These are phyloP conservation scores for Leucophora obtusa DNA, from an alignment of 2,888 invertebrate genomes.

Conservation along the genomic window DNA sequence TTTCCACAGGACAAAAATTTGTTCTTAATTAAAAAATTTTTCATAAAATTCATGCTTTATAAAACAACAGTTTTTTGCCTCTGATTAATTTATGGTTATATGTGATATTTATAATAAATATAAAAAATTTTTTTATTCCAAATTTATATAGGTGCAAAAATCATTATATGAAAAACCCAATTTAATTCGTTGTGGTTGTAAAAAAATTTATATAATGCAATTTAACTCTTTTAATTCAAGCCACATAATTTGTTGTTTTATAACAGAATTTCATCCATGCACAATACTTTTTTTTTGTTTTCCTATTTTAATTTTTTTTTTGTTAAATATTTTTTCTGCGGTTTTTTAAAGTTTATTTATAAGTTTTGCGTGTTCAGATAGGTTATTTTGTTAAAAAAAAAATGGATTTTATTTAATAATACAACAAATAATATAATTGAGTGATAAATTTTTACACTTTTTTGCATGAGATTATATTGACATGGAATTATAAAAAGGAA, in stretches of 20 bases:
- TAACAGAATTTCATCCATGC: slow-evolving; percentile 24
- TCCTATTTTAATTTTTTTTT: slow-evolving; percentile 1
- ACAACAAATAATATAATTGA: neutral
- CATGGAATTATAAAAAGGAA: neutral
- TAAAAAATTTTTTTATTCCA: slow-evolving; percentile 21
- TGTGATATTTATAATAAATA: slow-evolving; percentile 49
- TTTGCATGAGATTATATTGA: neutral
- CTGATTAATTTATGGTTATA: slow-evolving; percentile 57
- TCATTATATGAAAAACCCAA: slow-evolving; percentile 41
- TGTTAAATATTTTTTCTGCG: neutral
- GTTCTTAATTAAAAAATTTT: slow-evolving; percentile 32
- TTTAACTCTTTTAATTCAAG: slow-evolving; percentile 46
- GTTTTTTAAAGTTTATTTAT: slow-evolving; percentile 4
- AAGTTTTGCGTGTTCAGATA: neutral
- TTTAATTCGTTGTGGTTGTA: slow-evolving; percentile 60
- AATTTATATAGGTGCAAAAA: slow-evolving; percentile 47
- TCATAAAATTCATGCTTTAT: slow-evolving; percentile 39
- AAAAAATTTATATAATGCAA: neutral
- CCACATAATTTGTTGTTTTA: slow-evolving; percentile 60
- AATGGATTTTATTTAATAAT: neutral
- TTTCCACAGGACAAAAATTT: neutral
- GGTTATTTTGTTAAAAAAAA: neutral
- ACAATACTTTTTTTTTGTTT: neutral
- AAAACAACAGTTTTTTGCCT: slow-evolving; percentile 1
- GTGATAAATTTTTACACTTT: neutral